Evolutionary conservation across 2,113 vertebrate genomes (phyloP).

Genomic region (Aegithalos caudatus): DNA sequence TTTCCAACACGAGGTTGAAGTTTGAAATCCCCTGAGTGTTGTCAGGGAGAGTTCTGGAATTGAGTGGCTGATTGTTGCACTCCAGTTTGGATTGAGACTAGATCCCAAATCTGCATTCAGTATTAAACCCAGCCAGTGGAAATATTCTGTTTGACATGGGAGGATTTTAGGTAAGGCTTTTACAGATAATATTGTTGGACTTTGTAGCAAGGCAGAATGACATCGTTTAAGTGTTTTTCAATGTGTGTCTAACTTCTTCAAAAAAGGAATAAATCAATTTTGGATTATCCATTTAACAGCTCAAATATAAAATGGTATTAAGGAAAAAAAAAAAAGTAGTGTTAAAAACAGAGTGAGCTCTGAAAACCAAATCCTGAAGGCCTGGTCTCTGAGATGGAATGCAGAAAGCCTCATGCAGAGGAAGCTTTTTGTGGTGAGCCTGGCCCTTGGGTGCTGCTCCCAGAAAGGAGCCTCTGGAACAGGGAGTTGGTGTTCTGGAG

Average conservation of each 20-base stretch:
- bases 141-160: not conserved
- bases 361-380: not conserved
- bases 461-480: not conserved
- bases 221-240: not conserved
- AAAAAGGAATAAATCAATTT: not conserved
- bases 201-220: not conserved
- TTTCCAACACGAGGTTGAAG: not conserved
- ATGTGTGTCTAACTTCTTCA: not conserved
- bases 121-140: not conserved
- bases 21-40: not conserved
- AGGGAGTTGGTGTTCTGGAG: fast-evolving
- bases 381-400: not conserved
- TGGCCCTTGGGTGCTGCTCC: not conserved
- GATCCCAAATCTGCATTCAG: not conserved
- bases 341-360: not conserved
- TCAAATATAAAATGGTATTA: not conserved
- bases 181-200: not conserved
- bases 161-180: not conserved
- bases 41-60: not conserved
- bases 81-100: not conserved
- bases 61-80: not conserved
- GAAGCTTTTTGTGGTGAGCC: not conserved
- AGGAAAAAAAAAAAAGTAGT: too few relatives aligned
- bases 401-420: not conserved
- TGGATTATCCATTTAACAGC: not conserved